A percentile compares a stretch with the other conserved stretches of the same genome.
Evolutionary conservation across 2,888 invertebrate species (phyloP).

Genomic region (Drosophila algonquin): DNA sequence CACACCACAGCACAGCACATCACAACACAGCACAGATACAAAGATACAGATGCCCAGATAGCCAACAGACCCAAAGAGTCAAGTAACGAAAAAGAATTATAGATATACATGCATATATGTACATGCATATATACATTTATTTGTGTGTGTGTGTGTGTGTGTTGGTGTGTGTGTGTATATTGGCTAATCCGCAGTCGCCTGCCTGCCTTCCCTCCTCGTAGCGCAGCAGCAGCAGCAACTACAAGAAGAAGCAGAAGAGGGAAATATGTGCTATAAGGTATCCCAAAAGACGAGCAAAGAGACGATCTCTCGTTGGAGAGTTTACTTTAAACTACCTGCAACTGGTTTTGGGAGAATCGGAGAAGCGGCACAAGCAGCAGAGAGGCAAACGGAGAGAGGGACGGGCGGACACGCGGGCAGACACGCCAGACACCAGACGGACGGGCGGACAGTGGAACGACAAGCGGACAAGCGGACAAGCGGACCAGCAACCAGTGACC

Average conservation of each 20-base stretch:
- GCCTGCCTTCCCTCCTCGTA: slow-evolving; percentile 17
- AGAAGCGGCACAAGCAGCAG: slow-evolving; percentile 48
- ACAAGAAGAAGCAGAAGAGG: not conserved
- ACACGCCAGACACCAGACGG: slow-evolving; percentile 3
- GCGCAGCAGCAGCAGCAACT: too few species aligned
- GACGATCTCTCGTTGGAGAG: slow-evolving; percentile 64
- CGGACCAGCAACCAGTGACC: not conserved
- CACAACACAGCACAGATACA: slow-evolving; percentile 42
- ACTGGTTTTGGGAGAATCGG: slow-evolving; percentile 76
- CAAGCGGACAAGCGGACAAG: slow-evolving; percentile 13
- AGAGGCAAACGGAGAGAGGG: slow-evolving; percentile 31
- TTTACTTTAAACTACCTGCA: slow-evolving; percentile 81
- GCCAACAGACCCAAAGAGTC: slow-evolving; percentile 20
- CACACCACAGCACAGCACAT: slow-evolving; percentile 34
- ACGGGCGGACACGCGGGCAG: slow-evolving; percentile 19
- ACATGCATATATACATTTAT: slow-evolving; percentile 21
- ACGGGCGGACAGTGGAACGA: slow-evolving; percentile 1
- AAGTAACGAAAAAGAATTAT: slow-evolving; percentile 27
- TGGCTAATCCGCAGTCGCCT: slow-evolving; percentile 19
- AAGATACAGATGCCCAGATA: not conserved
- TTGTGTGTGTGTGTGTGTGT: slow-evolving; percentile 18
- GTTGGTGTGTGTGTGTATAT: slow-evolving; percentile 5
- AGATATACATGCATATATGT: slow-evolving; percentile 15
- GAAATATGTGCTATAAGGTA: slow-evolving; percentile 50
- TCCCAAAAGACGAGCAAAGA: slow-evolving; percentile 66